Percentiles rank a stretch among this genome's conserved stretches.
phyloP scores from a whole-genome alignment of 2,797 vertebrate species.

The Chaetophractus vellerosus region DNA sequence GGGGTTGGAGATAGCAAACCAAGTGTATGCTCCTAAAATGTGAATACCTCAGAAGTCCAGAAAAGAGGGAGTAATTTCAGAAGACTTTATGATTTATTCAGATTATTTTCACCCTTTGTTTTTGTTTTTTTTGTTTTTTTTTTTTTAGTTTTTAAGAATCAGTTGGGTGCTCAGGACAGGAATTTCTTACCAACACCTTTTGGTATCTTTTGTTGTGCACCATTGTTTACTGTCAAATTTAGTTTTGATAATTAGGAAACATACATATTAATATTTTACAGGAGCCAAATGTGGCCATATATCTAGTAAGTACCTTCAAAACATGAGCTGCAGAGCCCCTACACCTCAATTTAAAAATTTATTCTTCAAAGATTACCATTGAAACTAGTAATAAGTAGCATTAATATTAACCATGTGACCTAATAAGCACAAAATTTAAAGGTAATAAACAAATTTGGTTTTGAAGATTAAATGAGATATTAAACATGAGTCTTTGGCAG shows the following conservation, averaged over 20 bases:
- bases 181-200: conserved; percentile 38
- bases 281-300: conserved; percentile 41
- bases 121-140: conserved; percentile 45
- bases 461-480: background rate
- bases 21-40: conserved; percentile 6
- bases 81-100: background rate
- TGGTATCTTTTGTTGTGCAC: background rate
- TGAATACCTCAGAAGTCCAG: conserved; percentile 18
- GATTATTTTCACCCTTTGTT: background rate
- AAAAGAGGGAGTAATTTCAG: background rate
- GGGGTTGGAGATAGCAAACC: background rate
- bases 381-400: conserved; percentile 17
- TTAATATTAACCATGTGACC: conserved; percentile 6
- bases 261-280: conserved; percentile 51
- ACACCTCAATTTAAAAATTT: conserved; percentile 37
- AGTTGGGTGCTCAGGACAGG: background rate
- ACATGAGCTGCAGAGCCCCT: background rate
- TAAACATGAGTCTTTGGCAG: background rate
- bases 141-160: conserved; percentile 46
- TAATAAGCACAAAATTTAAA: background rate
- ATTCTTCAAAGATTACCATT: conserved; percentile 42
- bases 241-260: background rate
- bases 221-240: conserved; percentile 34
- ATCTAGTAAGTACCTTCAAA: conserved; percentile 26
- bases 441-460: background rate